Conservation (phyloP, 1,140 invertebrate genomes). For the Diorhabda elongata region DNA sequence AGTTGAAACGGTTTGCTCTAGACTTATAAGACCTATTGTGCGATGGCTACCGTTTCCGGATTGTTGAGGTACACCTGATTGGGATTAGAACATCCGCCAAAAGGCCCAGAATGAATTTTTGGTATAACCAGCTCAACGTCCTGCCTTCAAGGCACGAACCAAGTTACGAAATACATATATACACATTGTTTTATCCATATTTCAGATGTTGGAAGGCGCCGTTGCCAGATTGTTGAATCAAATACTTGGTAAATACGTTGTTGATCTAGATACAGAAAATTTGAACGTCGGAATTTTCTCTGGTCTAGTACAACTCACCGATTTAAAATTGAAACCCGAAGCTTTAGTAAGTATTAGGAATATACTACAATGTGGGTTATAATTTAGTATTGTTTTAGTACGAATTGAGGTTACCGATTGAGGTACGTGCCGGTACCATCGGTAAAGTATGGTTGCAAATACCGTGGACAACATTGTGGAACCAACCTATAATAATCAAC, state of each 20-base stretch:
- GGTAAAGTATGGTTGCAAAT: slow-evolving; percentile 72
- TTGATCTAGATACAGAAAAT: slow-evolving; percentile 77
- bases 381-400: slow-evolving; percentile 56
- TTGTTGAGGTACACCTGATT: too few species aligned
- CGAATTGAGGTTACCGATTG: slow-evolving; percentile 73
- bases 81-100: too few species aligned
- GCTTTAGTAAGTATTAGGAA: slow-evolving; percentile 60
- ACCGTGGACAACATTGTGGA: slow-evolving; percentile 72
- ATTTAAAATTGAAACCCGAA: slow-evolving; percentile 74
- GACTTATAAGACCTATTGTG: too few species aligned
- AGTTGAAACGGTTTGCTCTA: too few species aligned
- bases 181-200: neutral
- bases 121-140: too few species aligned
- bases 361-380: neutral
- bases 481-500: slow-evolving; percentile 62
- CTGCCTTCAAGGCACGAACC: too few species aligned
- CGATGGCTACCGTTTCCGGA: too few species aligned
- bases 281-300: slow-evolving; percentile 79
- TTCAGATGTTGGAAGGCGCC: slow-evolving; percentile 71
- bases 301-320: slow-evolving; percentile 71
- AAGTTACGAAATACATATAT: neutral
- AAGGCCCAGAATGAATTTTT: too few species aligned
- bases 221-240: slow-evolving; percentile 74
- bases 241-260: slow-evolving; percentile 74
- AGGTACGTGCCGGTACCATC: slow-evolving; percentile 73